Evolutionary conservation across 2,888 invertebrate genomes (phyloP).

Genomic region (Drosophila anomelani): DNA sequence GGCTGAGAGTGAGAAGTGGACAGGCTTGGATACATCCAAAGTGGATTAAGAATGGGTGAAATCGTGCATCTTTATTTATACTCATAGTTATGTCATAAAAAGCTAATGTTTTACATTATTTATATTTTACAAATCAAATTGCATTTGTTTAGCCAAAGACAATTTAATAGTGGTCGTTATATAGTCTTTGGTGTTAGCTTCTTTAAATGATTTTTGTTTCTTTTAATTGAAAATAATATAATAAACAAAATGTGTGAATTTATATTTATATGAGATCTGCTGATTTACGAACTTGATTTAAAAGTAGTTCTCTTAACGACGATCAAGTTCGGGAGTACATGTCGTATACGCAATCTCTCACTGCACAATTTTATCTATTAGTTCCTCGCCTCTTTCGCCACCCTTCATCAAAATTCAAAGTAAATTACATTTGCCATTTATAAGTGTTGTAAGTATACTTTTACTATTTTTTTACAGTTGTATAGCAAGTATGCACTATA

Average conservation of each 20-base stretch:
- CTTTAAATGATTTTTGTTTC: too few relatives aligned
- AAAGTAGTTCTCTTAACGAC: neutral
- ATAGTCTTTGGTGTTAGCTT: too few relatives aligned
- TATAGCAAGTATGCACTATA: too few relatives aligned
- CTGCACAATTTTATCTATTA: neutral
- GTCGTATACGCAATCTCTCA: neutral
- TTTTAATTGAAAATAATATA: too few relatives aligned
- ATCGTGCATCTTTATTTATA: neutral
- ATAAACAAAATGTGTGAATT: too few relatives aligned
- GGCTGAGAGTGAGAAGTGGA: slow-evolving; percentile 85
- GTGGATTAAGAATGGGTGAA: neutral
- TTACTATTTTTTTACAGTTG: too few relatives aligned
- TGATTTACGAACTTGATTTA: neutral
- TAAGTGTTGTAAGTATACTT: too few relatives aligned
- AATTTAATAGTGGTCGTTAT: too few relatives aligned
- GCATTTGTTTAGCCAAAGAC: neutral
- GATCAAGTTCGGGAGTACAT: neutral
- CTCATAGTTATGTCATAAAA: too few relatives aligned
- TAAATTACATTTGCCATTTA: too few relatives aligned
- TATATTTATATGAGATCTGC: neutral
- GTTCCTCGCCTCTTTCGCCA: neutral
- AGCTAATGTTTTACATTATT: too few relatives aligned
- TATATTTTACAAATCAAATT: neutral
- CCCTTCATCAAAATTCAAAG: neutral
- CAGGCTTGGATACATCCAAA: slow-evolving; percentile 35